Conservation (phyloP, 1,140 invertebrate species). For the Drosophila burlai region DNA sequence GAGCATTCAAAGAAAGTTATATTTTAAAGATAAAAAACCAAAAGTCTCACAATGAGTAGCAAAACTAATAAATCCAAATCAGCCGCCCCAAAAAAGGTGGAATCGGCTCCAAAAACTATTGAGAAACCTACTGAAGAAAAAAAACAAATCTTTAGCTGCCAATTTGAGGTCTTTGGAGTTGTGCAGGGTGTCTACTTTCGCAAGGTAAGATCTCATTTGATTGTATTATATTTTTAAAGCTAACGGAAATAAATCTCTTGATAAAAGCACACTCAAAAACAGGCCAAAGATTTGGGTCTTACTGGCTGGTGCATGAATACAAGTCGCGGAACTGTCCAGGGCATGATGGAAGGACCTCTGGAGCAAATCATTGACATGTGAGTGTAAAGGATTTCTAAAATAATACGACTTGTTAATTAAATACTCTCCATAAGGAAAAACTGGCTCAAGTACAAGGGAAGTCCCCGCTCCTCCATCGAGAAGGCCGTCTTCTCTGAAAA, state of each 20-base stretch:
- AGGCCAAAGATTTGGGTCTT: slow-evolving; percentile 53
- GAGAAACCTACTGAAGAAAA: neutral
- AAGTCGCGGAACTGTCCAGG: slow-evolving; percentile 54
- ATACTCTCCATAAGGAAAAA: slow-evolving; percentile 36
- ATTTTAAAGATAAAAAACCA: neutral
- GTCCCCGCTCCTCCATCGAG: slow-evolving; percentile 56
- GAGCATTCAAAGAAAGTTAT: neutral
- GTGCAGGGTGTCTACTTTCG: slow-evolving; percentile 67
- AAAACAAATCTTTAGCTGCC: slow-evolving; percentile 39
- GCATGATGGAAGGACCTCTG: slow-evolving; percentile 55
- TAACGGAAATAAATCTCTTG: fast-evolving
- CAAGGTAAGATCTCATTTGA: slow-evolving; percentile 30
- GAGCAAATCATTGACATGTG: slow-evolving; percentile 60
- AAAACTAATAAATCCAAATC: slow-evolving; percentile 54
- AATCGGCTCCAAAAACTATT: neutral
- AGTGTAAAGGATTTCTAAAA: neutral
- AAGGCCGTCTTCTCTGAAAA: slow-evolving; percentile 57
- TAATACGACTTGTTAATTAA: neutral
- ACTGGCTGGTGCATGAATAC: slow-evolving; percentile 73
- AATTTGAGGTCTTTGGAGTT: slow-evolving; percentile 57
- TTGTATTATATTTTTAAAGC: no score
- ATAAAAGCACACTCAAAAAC: slow-evolving; percentile 48
- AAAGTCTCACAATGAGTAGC: slow-evolving; percentile 40
- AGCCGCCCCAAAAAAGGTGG: neutral
- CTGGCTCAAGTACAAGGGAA: slow-evolving; percentile 67